These are phyloP conservation scores for Caiman crocodilus DNA, from an alignment of 2,797 vertebrate species.

Conservation along the genomic window DNA sequence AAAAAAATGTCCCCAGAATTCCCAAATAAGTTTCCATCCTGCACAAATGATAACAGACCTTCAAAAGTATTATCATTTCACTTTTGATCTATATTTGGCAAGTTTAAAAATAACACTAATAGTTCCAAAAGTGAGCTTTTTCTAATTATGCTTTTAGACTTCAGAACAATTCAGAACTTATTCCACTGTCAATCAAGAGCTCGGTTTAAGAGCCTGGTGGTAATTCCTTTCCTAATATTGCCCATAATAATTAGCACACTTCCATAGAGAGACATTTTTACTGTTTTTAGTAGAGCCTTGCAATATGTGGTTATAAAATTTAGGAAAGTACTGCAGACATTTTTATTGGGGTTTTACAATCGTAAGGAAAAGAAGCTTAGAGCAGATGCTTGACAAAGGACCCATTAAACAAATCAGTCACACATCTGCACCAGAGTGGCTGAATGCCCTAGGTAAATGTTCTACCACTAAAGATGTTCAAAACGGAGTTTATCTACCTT, in stretches of 20 bases:
- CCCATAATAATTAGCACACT: conserved; percentile 3
- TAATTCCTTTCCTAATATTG: conserved; percentile 8
- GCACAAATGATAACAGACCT: not conserved
- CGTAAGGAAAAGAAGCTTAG: not conserved
- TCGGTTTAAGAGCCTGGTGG: conserved; percentile 38
- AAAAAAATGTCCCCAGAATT: conserved; percentile 24
- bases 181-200: conserved; percentile 37
- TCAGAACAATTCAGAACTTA: conserved; percentile 44
- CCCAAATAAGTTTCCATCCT: conserved; percentile 16
- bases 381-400: conserved; percentile 39
- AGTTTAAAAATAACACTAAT: conserved; percentile 55
- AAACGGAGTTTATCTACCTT: not conserved
- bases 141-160: conserved; percentile 53
- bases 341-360: conserved; percentile 28
- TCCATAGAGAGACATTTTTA: conserved; percentile 9
- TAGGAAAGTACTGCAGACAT: not conserved
- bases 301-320: conserved; percentile 21
- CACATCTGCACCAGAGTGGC: not conserved
- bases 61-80: conserved; percentile 53
- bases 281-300: conserved; percentile 13
- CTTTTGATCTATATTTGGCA: conserved; percentile 54
- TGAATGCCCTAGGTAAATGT: not conserved
- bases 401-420: conserved; percentile 26
- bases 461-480: not conserved
- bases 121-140: conserved; percentile 24